Conservation (phyloP, 1,140 invertebrate genomes). For the Rhagoletis pomonella region DNA sequence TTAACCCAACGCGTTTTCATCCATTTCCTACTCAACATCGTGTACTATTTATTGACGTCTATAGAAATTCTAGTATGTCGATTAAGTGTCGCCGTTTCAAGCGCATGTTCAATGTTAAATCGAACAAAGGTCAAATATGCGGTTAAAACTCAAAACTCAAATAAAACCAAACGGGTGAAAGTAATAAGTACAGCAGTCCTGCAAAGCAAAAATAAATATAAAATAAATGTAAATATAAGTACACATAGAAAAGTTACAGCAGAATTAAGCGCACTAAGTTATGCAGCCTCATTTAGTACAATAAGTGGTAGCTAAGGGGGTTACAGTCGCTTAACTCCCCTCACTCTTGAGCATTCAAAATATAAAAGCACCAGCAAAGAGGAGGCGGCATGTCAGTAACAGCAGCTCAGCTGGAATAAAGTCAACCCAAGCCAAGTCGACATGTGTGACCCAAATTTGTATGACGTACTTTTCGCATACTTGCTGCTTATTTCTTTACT, state of each 20-base stretch:
- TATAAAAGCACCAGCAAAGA: background rate
- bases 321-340: conserved; percentile 27
- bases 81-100: background rate
- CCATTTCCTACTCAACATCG: no score
- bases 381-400: background rate
- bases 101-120: conserved; percentile 31
- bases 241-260: background rate
- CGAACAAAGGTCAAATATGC: conserved; percentile 23
- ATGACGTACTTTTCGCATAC: conserved; percentile 32
- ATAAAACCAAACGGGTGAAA: background rate
- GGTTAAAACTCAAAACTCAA: background rate
- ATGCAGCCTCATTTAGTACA: background rate
- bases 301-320: background rate
- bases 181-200: background rate
- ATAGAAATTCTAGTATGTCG: background rate
- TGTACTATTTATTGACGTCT: background rate
- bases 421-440: conserved; percentile 17
- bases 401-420: conserved; percentile 3
- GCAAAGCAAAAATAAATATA: background rate
- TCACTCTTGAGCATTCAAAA: background rate
- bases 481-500: background rate
- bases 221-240: background rate
- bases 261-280: background rate
- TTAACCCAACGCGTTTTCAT: no score
- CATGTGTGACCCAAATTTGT: conserved; percentile 43